A percentile compares a stretch with the other conserved stretches of the same genome.
phyloP scores from a whole-genome alignment of 2,113 vertebrate genomes.

The Sphyrna mokarran region DNA sequence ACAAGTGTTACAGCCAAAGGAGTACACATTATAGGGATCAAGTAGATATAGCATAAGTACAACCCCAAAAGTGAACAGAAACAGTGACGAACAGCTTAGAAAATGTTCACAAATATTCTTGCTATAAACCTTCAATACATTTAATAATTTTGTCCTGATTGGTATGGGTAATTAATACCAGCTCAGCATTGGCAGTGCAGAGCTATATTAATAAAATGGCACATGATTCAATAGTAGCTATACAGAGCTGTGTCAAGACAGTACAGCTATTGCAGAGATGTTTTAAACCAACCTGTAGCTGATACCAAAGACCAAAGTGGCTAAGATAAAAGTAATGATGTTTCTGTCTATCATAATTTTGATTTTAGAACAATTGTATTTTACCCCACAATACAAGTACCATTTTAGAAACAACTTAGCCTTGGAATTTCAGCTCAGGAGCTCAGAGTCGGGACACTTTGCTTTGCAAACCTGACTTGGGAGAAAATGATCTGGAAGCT shows the following conservation, averaged over 20 bases:
- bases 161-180: not conserved
- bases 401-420: no score
- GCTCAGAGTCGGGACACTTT: no score
- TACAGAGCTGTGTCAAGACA: not conserved
- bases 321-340: not conserved
- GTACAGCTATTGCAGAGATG: not conserved
- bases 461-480: no score
- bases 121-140: not conserved
- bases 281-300: not conserved
- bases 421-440: no score
- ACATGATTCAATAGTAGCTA: not conserved
- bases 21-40: not conserved
- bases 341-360: not conserved
- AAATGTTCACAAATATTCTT: not conserved
- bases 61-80: not conserved
- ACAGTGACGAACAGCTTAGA: not conserved
- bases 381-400: not conserved
- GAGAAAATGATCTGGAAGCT: no score
- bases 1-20: not conserved
- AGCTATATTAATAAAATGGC: not conserved
- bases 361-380: not conserved
- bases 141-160: not conserved
- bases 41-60: not conserved
- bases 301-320: not conserved
- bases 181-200: not conserved